Evolutionary conservation across 2,113 vertebrate genomes (phyloP).

Genomic region (Sinocyclocheilus anophthalmus): DNA sequence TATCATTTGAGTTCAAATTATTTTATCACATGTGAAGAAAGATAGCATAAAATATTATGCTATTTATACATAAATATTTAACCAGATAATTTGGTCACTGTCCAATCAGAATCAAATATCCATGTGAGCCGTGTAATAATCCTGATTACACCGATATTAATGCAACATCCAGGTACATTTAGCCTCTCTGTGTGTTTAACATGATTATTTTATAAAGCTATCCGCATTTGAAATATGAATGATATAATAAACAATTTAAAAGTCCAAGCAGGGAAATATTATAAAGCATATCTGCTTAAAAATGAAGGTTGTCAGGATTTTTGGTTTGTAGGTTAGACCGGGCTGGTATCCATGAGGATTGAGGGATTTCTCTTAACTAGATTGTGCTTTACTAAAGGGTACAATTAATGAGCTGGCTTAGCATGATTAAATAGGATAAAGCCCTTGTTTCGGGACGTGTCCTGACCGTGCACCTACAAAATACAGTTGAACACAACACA

Average conservation of each 20-base stretch:
- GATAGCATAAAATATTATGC: background rate
- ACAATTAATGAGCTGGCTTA: conserved; percentile 69
- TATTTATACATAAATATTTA: background rate
- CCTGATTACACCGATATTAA: background rate
- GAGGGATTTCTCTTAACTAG: conserved; percentile 65
- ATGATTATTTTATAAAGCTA: background rate
- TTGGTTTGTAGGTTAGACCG: conserved; percentile 65
- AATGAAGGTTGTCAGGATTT: conserved; percentile 60
- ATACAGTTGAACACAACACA: conserved; percentile 24
- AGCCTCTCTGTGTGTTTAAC: background rate
- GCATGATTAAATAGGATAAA: conserved; percentile 70
- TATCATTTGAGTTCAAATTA: background rate
- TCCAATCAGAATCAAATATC: background rate
- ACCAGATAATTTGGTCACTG: background rate
- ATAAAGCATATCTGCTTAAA: conserved; percentile 24
- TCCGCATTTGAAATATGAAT: background rate
- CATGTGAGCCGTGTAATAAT: background rate
- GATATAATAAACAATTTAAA: background rate
- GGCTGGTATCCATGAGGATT: conserved; percentile 69
- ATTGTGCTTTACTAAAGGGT: conserved; percentile 64
- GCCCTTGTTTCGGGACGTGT: background rate
- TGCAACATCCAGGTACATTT: background rate
- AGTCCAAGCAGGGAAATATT: background rate
- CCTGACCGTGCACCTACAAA: background rate
- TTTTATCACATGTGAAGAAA: background rate